Evolutionary conservation across 2,888 invertebrate species (phyloP), one percentile per base, ranked within the genome.

Genomic region (Caenorhabditis angaria): DNA sequence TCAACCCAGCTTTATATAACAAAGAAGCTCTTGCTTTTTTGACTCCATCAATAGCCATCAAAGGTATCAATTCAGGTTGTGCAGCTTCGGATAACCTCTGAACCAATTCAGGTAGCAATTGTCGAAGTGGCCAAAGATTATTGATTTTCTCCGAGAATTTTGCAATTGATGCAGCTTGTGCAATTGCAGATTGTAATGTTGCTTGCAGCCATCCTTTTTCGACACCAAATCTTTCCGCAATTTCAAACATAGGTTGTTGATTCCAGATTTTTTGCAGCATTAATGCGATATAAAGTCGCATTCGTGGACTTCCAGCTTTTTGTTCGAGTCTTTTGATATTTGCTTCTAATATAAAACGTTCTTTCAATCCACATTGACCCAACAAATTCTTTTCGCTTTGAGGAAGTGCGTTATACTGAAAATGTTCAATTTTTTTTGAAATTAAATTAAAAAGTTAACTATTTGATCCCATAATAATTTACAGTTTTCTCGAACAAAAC

Each of bases 31-130:
- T 91, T 72, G 92, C 93, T 92, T 93, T 92, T 90, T 93, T 94
- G 2, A 97, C 94, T 24, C 92, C 91, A 1, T 96, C 95, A 79
- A 97, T 90, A 78, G 94, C 93, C 92, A 97, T 91, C 24, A 97
- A 90, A 14, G 92, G 92, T 35, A 92, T 89, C 63, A 97, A 89
- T 81, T 95, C 94, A 0, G 91, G 90, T 12, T 92, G 91, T 67
- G 93, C 93, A 88, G 94, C 94, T 87, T 93, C 92, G 73, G 92
- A 91, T 82, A 97, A 90, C 69, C 92, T 90, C 79, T 91, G 90
- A 32, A 92, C 91, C 87, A 97, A 92, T 73, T 91, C 85, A 8
- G 86, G 86, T 12, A 97, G 90, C 73, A 97, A 89, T 77, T 93
- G 91, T 29, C 91, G 90, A 88, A 92, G 94, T 50, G 92, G 91